Evolutionary conservation across 1,140 invertebrate genomes (phyloP).

Genomic region (Gryllus bimaculatus): DNA sequence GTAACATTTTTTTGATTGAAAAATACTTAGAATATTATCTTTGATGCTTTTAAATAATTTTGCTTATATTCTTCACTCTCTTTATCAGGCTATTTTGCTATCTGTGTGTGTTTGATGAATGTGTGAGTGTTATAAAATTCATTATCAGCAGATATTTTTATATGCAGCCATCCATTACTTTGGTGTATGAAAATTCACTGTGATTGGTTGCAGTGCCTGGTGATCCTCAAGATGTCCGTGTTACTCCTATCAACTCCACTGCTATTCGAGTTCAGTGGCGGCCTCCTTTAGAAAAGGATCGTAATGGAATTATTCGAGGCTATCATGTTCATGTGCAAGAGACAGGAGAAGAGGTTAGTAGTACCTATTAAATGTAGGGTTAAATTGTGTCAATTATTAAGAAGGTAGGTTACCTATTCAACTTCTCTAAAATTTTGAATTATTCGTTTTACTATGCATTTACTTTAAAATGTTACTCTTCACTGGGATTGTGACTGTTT

Average conservation of each 20-base stretch:
- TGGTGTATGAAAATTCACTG: not conserved
- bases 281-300: conserved; percentile 77
- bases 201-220: conserved; percentile 75
- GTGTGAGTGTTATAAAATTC: conserved; percentile 8
- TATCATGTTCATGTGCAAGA: conserved; percentile 95
- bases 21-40: not conserved
- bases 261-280: conserved; percentile 86
- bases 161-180: not conserved
- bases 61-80: not conserved
- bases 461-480: too few relatives aligned
- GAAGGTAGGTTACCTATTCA: too few relatives aligned
- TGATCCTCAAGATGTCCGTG: conserved; percentile 84
- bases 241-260: conserved; percentile 81
- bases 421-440: too few relatives aligned
- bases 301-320: conserved; percentile 91
- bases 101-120: not conserved
- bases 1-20: not conserved
- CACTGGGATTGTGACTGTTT: too few relatives aligned
- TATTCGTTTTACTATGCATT: too few relatives aligned
- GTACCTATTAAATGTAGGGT: not conserved
- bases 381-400: too few relatives aligned
- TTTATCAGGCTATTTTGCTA: not conserved
- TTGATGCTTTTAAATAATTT: not conserved
- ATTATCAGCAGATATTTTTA: not conserved
- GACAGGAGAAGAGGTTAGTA: conserved; percentile 65